These are phyloP conservation scores for Mycetomoellerius zeteki DNA, from an alignment of 1,140 invertebrate species.

Conservation along the genomic window DNA sequence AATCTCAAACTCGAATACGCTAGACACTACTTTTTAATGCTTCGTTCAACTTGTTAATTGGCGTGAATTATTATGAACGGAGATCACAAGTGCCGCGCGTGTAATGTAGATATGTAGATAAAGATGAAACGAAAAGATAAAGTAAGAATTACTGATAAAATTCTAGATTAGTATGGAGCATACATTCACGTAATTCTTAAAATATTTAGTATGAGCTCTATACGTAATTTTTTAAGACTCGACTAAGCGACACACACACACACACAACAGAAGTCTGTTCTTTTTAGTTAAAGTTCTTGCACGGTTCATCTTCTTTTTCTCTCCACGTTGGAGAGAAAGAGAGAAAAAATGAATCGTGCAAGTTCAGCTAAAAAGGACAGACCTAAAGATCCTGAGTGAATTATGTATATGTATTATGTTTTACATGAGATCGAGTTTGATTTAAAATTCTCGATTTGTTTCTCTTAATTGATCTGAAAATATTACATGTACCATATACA, in stretches of 20 bases:
- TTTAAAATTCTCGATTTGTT: slow-evolving; percentile 21
- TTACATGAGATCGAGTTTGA: slow-evolving; percentile 12
- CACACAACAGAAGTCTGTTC: too few species aligned
- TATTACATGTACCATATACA: not conserved
- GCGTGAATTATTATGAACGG: slow-evolving; percentile 30
- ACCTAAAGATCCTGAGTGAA: not conserved
- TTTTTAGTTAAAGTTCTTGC: too few species aligned
- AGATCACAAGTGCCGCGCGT: slow-evolving; percentile 15
- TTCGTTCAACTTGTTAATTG: slow-evolving; percentile 34
- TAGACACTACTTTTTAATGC: not conserved
- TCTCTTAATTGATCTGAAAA: not conserved
- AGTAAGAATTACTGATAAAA: not conserved
- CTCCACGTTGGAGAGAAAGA: too few species aligned
- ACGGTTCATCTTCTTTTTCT: too few species aligned
- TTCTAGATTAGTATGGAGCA: not conserved
- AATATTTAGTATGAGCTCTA: slow-evolving; percentile 8
- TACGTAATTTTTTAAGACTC: not conserved
- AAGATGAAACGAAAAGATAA: slow-evolving; percentile 37
- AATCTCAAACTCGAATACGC: not conserved
- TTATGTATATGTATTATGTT: not conserved
- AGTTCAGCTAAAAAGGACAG: too few species aligned
- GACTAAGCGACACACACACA: not conserved
- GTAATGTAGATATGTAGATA: not conserved
- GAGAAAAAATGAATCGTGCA: too few species aligned
- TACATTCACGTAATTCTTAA: not conserved